Conservation (phyloP, 2,888 invertebrate species). For the Oeneis ivallda region DNA sequence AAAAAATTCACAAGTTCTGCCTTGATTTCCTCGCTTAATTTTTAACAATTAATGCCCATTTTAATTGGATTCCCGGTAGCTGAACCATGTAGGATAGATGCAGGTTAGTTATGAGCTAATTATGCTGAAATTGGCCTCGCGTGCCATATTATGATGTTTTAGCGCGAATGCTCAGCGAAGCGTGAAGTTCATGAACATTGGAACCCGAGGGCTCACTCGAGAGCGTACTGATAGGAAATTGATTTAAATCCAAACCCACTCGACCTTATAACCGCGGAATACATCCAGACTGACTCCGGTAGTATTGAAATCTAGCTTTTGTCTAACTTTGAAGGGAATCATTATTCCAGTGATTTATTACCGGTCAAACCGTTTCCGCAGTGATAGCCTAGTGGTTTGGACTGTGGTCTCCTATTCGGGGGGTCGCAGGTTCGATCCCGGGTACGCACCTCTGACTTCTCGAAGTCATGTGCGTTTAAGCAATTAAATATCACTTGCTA, state of each 20-base stretch:
- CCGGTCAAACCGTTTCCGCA: too few species aligned
- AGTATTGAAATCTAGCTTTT: conserved; percentile 1
- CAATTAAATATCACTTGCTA: too few species aligned
- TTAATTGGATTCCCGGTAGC: conserved; percentile 8
- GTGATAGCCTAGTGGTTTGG: too few species aligned
- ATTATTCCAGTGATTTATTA: too few species aligned
- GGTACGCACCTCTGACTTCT: too few species aligned
- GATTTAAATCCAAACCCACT: conserved; percentile 29
- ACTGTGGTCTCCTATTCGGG: too few species aligned
- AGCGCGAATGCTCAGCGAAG: conserved; percentile 15
- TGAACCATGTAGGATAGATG: conserved; percentile 1
- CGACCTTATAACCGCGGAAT: conserved; percentile 26
- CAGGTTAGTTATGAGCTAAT: conserved; percentile 11
- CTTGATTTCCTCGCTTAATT: not conserved
- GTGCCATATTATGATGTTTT: conserved; percentile 36
- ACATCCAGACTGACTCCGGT: conserved; percentile 20
- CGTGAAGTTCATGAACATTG: conserved; percentile 33
- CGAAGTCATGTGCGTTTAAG: too few species aligned
- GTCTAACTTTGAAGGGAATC: too few species aligned
- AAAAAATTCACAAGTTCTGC: not conserved
- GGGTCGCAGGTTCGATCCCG: too few species aligned
- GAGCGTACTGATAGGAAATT: conserved; percentile 27
- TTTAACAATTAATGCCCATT: not conserved
- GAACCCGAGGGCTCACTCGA: conserved; percentile 26
- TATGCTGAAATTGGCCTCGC: not conserved